Evolutionary conservation across 2,113 vertebrate species (phyloP).

Genomic region (Aegithalos caudatus): DNA sequence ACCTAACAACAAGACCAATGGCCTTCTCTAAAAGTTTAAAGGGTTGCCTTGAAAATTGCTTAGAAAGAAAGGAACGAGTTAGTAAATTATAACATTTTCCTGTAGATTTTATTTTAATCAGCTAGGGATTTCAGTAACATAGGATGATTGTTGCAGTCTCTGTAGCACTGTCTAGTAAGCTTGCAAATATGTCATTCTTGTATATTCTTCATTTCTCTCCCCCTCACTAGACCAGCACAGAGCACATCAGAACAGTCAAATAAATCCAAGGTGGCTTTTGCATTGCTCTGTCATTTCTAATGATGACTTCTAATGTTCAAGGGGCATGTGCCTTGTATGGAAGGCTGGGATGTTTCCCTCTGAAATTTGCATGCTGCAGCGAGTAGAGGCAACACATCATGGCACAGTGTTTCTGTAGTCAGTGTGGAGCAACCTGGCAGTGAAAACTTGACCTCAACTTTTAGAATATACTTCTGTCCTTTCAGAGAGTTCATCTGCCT

Average conservation of each 20-base stretch:
- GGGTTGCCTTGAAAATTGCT: not conserved
- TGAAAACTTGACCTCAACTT: not conserved
- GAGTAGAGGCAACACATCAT: not conserved
- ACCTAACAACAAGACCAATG: not conserved
- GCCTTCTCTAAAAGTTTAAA: not conserved
- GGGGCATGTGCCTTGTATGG: fast-evolving
- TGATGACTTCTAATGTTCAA: not conserved
- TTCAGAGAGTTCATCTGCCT: not conserved
- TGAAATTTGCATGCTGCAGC: fast-evolving
- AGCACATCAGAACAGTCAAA: not conserved
- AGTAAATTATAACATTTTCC: not conserved
- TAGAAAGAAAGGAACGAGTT: not conserved
- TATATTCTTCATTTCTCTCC: not conserved
- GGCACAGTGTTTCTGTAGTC: not conserved
- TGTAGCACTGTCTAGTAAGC: not conserved
- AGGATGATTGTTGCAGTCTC: not conserved
- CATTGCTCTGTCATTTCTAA: not conserved
- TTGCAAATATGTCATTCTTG: not conserved
- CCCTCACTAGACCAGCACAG: no score
- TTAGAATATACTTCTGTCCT: not conserved
- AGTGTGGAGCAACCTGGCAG: not conserved
- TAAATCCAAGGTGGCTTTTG: not conserved
- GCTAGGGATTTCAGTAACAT: not conserved
- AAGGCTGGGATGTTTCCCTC: not conserved
- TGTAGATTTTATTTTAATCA: not conserved